Evolutionary conservation across 2,888 invertebrate genomes (phyloP).

Genomic region (Polymixis lichenea): DNA sequence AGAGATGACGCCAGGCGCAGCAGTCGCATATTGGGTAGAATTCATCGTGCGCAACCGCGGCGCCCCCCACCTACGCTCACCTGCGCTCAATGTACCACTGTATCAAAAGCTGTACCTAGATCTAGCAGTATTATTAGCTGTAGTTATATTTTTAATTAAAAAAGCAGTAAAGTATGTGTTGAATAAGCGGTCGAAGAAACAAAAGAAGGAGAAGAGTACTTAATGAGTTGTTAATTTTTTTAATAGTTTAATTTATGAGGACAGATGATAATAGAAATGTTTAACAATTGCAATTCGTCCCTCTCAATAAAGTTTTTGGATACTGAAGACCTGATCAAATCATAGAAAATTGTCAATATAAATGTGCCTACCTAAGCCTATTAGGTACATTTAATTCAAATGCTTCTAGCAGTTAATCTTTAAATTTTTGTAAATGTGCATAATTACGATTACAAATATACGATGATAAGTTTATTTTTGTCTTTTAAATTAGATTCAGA

Average conservation of each 20-base stretch:
- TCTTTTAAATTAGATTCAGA: background rate
- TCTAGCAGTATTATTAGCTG: constrained; percentile 59
- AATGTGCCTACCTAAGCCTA: too few relatives aligned
- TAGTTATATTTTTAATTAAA: constrained; percentile 24
- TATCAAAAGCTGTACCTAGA: constrained; percentile 83
- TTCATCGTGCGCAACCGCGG: constrained; percentile 91
- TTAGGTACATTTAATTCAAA: background rate
- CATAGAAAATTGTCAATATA: background rate
- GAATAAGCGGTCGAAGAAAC: constrained; percentile 22
- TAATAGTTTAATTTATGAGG: background rate
- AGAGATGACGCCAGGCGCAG: constrained; percentile 89
- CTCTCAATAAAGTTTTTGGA: too few relatives aligned
- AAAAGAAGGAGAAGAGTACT: constrained; percentile 43
- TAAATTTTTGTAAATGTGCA: background rate
- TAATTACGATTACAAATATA: background rate
- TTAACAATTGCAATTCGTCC: too few relatives aligned
- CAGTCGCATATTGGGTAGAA: constrained; percentile 92
- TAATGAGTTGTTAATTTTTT: constrained; percentile 16
- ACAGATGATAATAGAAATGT: too few relatives aligned
- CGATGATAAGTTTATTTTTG: background rate
- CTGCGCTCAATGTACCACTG: constrained; percentile 73
- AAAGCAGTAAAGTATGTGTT: constrained; percentile 27
- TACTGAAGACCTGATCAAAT: background rate
- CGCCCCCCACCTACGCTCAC: constrained; percentile 86
- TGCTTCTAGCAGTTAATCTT: too few relatives aligned